These are phyloP conservation scores for Stenchaetothrips biformis DNA, from an alignment of 2,888 invertebrate genomes.

Conservation along the genomic window DNA sequence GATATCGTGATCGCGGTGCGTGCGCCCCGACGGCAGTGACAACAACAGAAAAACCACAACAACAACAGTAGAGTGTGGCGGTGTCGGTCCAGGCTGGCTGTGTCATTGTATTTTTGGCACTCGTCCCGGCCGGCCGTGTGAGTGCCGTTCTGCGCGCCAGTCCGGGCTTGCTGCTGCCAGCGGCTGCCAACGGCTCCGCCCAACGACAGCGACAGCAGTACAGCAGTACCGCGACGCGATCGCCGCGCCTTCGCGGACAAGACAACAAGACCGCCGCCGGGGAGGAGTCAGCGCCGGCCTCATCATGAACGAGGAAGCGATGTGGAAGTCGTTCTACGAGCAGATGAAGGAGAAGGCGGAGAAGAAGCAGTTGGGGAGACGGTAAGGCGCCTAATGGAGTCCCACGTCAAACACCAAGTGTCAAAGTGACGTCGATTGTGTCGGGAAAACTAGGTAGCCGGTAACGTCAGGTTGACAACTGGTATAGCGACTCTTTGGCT, in stretches of 20 bases:
- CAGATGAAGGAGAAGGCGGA: slow-evolving; percentile 55
- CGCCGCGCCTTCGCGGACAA: neutral
- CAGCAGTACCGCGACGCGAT: too few species aligned
- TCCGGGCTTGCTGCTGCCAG: neutral
- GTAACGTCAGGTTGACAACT: too few species aligned
- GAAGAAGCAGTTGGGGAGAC: slow-evolving; percentile 55
- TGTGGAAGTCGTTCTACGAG: slow-evolving; percentile 70
- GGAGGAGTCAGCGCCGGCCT: neutral
- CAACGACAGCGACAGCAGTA: neutral
- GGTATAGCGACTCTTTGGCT: too few species aligned
- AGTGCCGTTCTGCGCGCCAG: neutral
- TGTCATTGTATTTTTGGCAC: neutral
- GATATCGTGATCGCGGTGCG: too few species aligned
- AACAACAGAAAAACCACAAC: too few species aligned
- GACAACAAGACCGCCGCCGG: neutral
- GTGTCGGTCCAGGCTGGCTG: neutral
- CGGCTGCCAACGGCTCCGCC: neutral
- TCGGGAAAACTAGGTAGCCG: too few species aligned
- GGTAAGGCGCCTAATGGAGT: slow-evolving; percentile 37
- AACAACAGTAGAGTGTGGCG: too few species aligned
- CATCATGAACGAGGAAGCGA: slow-evolving; percentile 62
- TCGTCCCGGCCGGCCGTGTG: neutral
- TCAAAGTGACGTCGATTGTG: too few species aligned
- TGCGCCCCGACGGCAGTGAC: too few species aligned
- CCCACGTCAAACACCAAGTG: too few species aligned